Conservation (phyloP, 2,888 invertebrate genomes). For the Conchocele bisecta region DNA sequence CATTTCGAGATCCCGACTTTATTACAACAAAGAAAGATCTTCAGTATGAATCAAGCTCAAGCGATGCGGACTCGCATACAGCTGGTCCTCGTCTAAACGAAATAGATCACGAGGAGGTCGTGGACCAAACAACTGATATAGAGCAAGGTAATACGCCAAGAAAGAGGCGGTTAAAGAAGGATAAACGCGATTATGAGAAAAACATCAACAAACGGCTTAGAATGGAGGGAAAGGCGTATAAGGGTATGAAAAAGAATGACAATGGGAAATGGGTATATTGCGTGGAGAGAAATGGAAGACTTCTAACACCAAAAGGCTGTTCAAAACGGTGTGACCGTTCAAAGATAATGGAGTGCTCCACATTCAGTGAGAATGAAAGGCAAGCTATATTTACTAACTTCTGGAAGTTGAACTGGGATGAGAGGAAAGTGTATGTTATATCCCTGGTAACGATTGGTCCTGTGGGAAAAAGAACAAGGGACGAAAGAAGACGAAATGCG, state of each 20-base stretch:
- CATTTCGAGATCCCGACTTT: too few relatives aligned
- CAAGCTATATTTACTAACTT: conserved; percentile 6
- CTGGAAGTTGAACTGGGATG: not conserved
- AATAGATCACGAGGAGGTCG: conserved; percentile 4
- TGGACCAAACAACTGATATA: not conserved
- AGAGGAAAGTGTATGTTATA: conserved; percentile 4
- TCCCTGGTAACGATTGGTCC: conserved; percentile 3
- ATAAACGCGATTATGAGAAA: not conserved
- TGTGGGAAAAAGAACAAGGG: too few relatives aligned
- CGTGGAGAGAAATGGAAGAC: conserved; percentile 1
- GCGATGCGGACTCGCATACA: too few relatives aligned
- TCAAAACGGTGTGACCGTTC: conserved; percentile 6
- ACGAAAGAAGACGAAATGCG: not conserved
- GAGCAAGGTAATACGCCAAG: too few relatives aligned
- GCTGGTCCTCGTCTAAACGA: too few relatives aligned
- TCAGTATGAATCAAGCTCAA: too few relatives aligned
- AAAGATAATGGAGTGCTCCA: not conserved
- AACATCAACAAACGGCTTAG: conserved; percentile 7
- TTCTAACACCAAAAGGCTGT: conserved; percentile 3
- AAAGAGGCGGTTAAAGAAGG: not conserved
- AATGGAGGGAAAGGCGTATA: conserved; percentile 3
- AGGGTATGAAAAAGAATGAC: not conserved
- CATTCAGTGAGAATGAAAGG: not conserved
- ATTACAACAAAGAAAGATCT: too few relatives aligned
- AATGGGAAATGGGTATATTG: not conserved